phyloP scores from a whole-genome alignment of 2,113 vertebrate genomes.

The Anser cygnoides region DNA sequence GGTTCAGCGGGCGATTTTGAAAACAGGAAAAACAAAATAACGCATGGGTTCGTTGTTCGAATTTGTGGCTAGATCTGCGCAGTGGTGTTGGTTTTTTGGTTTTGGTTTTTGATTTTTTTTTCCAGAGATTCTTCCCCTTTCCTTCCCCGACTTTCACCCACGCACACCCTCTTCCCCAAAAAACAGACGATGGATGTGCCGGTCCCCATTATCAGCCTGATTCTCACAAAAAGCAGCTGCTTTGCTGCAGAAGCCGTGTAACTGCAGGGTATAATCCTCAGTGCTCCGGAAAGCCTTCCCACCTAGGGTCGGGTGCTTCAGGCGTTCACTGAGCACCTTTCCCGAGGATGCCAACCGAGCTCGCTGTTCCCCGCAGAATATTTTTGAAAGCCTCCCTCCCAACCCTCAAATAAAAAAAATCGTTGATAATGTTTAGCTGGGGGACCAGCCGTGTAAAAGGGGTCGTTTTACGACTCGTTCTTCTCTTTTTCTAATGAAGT shows the following conservation, averaged over 20 bases:
- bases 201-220: background rate
- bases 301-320: background rate
- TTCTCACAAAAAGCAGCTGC: background rate
- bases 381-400: accelerated
- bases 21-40: background rate
- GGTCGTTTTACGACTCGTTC: background rate
- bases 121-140: background rate
- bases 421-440: background rate
- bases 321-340: background rate
- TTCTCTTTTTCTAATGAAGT: background rate
- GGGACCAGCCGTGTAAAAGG: background rate
- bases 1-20: accelerated
- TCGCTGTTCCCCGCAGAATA: background rate
- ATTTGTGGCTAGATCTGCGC: background rate
- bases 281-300: background rate
- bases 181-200: background rate
- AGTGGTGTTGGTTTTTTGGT: no score
- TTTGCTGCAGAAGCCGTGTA: background rate
- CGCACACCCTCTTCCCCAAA: background rate
- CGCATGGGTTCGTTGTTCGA: background rate
- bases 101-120: background rate
- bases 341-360: background rate
- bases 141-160: background rate
- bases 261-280: background rate
- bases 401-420: no score